Evolutionary conservation across 2,888 invertebrate genomes (phyloP).

Genomic region (Chymomyza amoena): DNA sequence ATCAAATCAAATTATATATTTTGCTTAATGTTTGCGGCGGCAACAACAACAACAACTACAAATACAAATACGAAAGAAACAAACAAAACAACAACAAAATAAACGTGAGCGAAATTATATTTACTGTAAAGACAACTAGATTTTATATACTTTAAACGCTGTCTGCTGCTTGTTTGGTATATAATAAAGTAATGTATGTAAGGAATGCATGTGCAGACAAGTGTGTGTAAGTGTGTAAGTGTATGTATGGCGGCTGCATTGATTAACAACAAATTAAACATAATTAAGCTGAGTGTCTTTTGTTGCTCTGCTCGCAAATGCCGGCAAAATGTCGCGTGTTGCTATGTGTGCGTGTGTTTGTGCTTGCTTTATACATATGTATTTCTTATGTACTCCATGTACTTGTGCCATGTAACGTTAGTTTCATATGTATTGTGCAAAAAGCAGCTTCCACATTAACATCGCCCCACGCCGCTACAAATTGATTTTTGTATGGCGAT

Average conservation of each 20-base stretch:
- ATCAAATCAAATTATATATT: slow-evolving; percentile 21
- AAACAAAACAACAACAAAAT: slow-evolving; percentile 17
- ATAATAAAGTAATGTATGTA: too few species aligned
- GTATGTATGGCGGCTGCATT: slow-evolving; percentile 31
- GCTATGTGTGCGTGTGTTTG: slow-evolving; percentile 33
- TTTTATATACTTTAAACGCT: too few species aligned
- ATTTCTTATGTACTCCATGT: slow-evolving; percentile 48
- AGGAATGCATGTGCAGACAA: not conserved
- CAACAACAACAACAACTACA: slow-evolving; percentile 43
- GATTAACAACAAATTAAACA: slow-evolving; percentile 67
- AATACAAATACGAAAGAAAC: not conserved
- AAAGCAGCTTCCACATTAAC: not conserved
- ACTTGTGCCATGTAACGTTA: slow-evolving; percentile 12
- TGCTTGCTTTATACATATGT: slow-evolving; percentile 15
- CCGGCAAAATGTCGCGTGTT: slow-evolving; percentile 67
- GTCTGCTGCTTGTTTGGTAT: not conserved
- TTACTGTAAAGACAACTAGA: slow-evolving; percentile 8
- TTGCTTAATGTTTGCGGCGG: slow-evolving; percentile 12
- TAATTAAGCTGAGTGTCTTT: slow-evolving; percentile 44
- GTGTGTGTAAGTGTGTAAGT: not conserved
- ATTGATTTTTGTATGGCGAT: slow-evolving; percentile 63
- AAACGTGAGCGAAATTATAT: slow-evolving; percentile 52
- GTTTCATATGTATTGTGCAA: slow-evolving; percentile 5
- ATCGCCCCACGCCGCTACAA: slow-evolving; percentile 42
- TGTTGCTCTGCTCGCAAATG: not conserved